Evolutionary conservation across 2,888 invertebrate species (phyloP).

Genomic region (Phoronis australis): DNA sequence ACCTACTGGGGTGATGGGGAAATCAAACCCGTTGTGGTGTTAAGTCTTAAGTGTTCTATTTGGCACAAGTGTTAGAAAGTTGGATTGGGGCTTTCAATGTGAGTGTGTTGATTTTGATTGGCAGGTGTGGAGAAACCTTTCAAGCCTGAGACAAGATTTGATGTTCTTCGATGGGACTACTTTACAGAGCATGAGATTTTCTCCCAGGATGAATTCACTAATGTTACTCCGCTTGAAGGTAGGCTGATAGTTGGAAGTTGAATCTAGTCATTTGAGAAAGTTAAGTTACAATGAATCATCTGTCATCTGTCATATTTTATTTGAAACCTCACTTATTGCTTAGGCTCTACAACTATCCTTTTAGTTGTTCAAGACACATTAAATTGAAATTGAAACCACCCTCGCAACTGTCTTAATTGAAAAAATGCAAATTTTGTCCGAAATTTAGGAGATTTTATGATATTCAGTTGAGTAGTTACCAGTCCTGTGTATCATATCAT

Average conservation of each 20-base stretch:
- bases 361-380: no score
- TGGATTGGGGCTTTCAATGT: no score
- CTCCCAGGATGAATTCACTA: conserved; percentile 73
- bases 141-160: conserved; percentile 69
- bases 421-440: no score
- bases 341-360: no score
- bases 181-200: conserved; percentile 80
- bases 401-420: no score
- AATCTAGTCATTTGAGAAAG: not conserved
- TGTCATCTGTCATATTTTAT: not conserved
- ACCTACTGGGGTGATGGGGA: no score
- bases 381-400: no score
- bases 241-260: not conserved
- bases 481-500: no score
- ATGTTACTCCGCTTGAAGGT: conserved; percentile 61
- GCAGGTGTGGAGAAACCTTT: conserved; percentile 58
- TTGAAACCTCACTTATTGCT: not conserved
- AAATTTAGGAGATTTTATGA: no score
- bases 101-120: no score
- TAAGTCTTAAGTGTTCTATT: not conserved
- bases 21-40: no score
- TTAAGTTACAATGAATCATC: not conserved
- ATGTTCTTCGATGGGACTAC: conserved; percentile 79
- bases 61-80: not conserved
- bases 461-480: no score